Percentiles rank a stretch among this genome's conserved stretches.
Conservation (phyloP, 2,797 vertebrate genomes). For the Centroberyx gerrardi region DNA sequence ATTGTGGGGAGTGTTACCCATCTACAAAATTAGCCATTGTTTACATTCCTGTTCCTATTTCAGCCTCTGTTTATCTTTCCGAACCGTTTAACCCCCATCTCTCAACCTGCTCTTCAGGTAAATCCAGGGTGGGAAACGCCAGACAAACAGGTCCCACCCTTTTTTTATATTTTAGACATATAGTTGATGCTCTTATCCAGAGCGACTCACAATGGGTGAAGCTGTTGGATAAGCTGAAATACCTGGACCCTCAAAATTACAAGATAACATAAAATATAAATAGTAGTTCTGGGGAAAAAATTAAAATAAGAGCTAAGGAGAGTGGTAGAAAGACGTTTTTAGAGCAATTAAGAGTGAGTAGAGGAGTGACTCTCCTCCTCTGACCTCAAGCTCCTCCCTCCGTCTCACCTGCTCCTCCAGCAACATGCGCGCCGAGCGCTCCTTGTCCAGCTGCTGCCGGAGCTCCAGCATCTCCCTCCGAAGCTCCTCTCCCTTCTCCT, state of each 20-base stretch:
- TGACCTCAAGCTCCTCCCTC: not conserved
- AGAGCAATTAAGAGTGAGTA: no score
- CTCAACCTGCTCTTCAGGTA: constrained; percentile 57
- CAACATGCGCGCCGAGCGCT: constrained; percentile 83
- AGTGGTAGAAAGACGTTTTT: no score
- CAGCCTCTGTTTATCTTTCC: constrained; percentile 32
- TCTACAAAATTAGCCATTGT: not conserved
- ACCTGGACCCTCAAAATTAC: no score
- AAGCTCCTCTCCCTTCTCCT: constrained; percentile 79
- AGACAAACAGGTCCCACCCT: no score
- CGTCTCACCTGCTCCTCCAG: constrained; percentile 81
- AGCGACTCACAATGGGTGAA: no score
- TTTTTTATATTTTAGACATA: no score
- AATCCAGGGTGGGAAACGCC: constrained; percentile 14
- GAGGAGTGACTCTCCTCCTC: no score
- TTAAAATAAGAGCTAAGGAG: no score
- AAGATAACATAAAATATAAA: no score
- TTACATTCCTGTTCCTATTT: constrained; percentile 26
- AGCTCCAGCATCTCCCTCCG: constrained; percentile 80
- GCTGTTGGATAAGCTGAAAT: no score
- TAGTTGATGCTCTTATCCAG: no score
- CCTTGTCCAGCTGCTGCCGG: constrained; percentile 78
- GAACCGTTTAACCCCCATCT: constrained; percentile 11
- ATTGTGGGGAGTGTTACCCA: not conserved
- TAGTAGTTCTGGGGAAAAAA: not conserved